Percentiles rank a stretch among this genome's conserved stretches.
Evolutionary conservation across 1,140 invertebrate genomes (phyloP).

Genomic region (Pristionchus pacificus): DNA sequence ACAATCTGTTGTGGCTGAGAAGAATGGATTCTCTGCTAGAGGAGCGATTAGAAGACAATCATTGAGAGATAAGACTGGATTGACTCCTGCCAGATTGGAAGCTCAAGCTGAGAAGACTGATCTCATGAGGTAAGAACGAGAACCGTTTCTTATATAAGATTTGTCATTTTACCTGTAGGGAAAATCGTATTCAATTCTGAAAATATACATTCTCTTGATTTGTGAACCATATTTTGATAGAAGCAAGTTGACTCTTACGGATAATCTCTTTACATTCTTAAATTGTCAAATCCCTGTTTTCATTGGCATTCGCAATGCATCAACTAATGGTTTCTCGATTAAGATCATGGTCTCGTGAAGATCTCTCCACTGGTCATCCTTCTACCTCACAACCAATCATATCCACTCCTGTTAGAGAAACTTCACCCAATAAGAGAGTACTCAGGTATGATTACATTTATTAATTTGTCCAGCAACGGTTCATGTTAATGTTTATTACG

Average conservation of each 20-base stretch:
- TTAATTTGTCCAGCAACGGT: neutral
- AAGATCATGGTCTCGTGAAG: slow-evolving; percentile 55
- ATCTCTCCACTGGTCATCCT: slow-evolving; percentile 35
- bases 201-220: too few species aligned
- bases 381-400: slow-evolving; percentile 4
- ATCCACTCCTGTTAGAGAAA: slow-evolving; percentile 19
- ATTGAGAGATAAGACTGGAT: slow-evolving; percentile 46
- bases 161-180: neutral
- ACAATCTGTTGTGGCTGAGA: slow-evolving; percentile 27
- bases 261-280: too few species aligned
- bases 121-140: slow-evolving; percentile 33
- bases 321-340: neutral
- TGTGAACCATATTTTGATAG: too few species aligned
- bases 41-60: slow-evolving; percentile 53
- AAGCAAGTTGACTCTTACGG: too few species aligned
- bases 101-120: slow-evolving; percentile 49
- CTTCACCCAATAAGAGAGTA: slow-evolving; percentile 31
- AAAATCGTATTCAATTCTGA: too few species aligned
- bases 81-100: slow-evolving; percentile 51
- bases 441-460: slow-evolving; percentile 7
- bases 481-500: neutral
- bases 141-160: neutral
- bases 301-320: too few species aligned
- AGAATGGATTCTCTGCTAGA: slow-evolving; percentile 53
- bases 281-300: too few species aligned